Evolutionary conservation across 2,113 vertebrate genomes (phyloP).

Genomic region (Rhombomys opimus): DNA sequence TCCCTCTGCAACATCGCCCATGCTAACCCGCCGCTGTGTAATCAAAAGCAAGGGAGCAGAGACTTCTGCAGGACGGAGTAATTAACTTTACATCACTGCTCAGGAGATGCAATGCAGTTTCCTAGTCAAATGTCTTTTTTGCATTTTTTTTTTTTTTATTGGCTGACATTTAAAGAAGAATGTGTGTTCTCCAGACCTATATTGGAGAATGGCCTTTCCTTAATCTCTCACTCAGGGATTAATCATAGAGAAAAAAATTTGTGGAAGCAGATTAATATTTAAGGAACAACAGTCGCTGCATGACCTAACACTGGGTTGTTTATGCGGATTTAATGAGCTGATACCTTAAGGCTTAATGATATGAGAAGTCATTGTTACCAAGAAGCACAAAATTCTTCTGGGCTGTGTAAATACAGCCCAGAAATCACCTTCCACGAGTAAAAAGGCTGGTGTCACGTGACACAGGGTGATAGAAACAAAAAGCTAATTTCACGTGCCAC

Average conservation of each 20-base stretch:
- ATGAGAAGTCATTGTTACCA: not conserved
- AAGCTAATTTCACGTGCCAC: not conserved
- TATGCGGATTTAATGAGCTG: not conserved
- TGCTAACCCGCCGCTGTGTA: not conserved
- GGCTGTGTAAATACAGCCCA: not conserved
- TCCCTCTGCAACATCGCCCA: not conserved
- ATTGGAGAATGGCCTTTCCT: not conserved
- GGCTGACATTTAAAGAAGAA: constrained; percentile 31
- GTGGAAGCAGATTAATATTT: not conserved
- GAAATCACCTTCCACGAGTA: not conserved
- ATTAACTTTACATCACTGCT: constrained; percentile 23
- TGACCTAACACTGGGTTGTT: not conserved
- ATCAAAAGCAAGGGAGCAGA: not conserved
- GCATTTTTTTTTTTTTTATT: not conserved
- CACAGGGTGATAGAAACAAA: not conserved
- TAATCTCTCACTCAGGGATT: constrained; percentile 2
- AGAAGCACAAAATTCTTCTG: not conserved
- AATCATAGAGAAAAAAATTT: not conserved
- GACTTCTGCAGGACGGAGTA: not conserved
- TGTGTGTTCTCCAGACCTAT: not conserved
- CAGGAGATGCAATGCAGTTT: not conserved
- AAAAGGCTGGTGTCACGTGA: not conserved
- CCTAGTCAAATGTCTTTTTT: not conserved
- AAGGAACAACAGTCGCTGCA: not conserved
- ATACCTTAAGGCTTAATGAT: not conserved